phyloP scores from a whole-genome alignment of 1,140 invertebrate genomes.

The Lucilia cuprina region DNA sequence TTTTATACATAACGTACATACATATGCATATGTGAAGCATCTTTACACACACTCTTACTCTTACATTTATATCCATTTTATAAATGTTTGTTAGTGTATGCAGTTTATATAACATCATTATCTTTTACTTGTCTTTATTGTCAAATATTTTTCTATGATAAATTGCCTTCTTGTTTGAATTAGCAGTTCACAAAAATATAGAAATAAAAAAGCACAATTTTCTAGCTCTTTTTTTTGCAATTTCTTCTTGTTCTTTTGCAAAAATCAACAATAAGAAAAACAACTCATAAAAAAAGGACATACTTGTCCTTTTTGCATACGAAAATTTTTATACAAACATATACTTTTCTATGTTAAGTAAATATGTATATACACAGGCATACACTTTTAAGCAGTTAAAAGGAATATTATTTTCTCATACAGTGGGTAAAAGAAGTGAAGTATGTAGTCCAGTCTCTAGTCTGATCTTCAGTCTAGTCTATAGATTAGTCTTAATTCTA shows the following conservation, averaged over 20 bases:
- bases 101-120: conserved; percentile 34
- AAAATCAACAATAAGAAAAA: not conserved
- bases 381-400: not conserved
- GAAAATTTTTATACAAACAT: conserved; percentile 19
- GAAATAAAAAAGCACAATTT: not conserved
- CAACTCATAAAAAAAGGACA: not conserved
- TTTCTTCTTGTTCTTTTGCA: not conserved
- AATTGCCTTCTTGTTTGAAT: conserved; percentile 33
- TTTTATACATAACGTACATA: not conserved
- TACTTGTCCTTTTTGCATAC: conserved; percentile 30
- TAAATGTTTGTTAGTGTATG: not conserved
- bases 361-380: not conserved
- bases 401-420: not conserved
- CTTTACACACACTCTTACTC: not conserved
- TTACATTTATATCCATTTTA: no score
- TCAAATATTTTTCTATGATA: conserved; percentile 35
- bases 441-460: no score
- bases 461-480: no score
- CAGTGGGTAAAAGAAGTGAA: no score
- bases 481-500: no score
- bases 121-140: conserved; percentile 34
- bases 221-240: not conserved
- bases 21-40: not conserved
- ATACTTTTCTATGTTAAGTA: not conserved
- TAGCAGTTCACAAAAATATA: conserved; percentile 21